Conservation (phyloP, 2,888 invertebrate species). For the Thelaira solivaga region DNA sequence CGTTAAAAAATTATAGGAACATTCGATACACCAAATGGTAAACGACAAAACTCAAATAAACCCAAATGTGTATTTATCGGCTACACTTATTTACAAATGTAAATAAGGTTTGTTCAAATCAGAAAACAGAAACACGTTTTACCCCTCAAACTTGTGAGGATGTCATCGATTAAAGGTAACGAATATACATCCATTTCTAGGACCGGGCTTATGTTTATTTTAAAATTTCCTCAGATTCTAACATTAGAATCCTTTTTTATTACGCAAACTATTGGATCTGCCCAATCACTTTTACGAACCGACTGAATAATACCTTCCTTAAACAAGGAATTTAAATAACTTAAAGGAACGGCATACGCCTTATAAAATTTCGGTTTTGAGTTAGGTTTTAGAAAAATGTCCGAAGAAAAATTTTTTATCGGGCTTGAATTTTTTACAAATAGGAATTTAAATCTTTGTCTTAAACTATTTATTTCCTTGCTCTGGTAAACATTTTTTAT, state of each 20-base stretch:
- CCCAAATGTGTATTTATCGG: conserved; percentile 66
- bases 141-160: conserved; percentile 47
- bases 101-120: conserved; percentile 28
- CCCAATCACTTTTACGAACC: not conserved
- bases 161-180: conserved; percentile 39
- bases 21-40: conserved; percentile 16
- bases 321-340: not conserved
- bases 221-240: conserved; percentile 52
- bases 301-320: not conserved
- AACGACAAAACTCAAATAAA: conserved; percentile 16
- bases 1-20: conserved; percentile 35
- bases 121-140: conserved; percentile 62
- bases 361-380: too few relatives aligned
- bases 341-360: not conserved
- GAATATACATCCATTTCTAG: conserved; percentile 42
- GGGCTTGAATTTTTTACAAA: not conserved
- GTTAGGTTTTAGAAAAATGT: not conserved
- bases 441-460: not conserved
- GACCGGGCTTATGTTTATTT: conserved; percentile 47
- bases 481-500: too few relatives aligned
- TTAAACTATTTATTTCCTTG: not conserved
- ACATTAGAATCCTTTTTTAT: conserved; percentile 44
- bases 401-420: not conserved
- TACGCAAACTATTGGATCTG: conserved; percentile 42
- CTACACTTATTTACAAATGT: conserved; percentile 62